Percentiles rank a stretch among this genome's conserved stretches.
Evolutionary conservation across 2,888 invertebrate species (phyloP).

Genomic region (Leucophenga maculata): DNA sequence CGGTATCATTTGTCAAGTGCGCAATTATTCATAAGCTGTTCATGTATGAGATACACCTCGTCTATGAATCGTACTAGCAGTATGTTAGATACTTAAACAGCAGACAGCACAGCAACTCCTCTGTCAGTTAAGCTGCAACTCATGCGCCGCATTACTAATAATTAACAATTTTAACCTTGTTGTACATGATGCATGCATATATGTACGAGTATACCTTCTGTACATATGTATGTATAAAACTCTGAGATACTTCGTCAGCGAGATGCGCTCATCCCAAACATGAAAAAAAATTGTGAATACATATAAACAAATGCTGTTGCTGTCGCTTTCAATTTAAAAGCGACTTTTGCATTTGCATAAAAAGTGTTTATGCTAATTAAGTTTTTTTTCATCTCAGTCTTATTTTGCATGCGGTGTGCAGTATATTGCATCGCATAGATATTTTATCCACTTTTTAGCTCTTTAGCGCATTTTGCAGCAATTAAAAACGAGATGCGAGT

Average conservation of each 20-base stretch:
- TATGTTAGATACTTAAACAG: background rate
- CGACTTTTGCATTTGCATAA: constrained; percentile 21
- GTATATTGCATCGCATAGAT: too few relatives aligned
- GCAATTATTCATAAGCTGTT: constrained; percentile 47
- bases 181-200: constrained; percentile 52
- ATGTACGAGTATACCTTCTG: too few relatives aligned
- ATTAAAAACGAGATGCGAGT: constrained; percentile 1
- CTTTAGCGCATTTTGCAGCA: constrained; percentile 2
- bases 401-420: background rate
- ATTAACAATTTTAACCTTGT: constrained; percentile 55
- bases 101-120: background rate
- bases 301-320: background rate
- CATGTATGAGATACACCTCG: constrained; percentile 11
- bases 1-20: constrained; percentile 48
- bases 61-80: background rate
- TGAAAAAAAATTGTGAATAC: background rate
- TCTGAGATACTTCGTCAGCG: constrained; percentile 15
- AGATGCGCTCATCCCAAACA: constrained; percentile 19
- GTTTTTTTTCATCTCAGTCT: background rate
- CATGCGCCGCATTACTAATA: constrained; percentile 31
- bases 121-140: background rate
- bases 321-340: constrained; percentile 13
- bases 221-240: too few relatives aligned
- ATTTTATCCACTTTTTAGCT: background rate
- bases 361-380: constrained; percentile 18